Conservation (phyloP, 2,888 invertebrate genomes). For the Nemurella pictetii region DNA sequence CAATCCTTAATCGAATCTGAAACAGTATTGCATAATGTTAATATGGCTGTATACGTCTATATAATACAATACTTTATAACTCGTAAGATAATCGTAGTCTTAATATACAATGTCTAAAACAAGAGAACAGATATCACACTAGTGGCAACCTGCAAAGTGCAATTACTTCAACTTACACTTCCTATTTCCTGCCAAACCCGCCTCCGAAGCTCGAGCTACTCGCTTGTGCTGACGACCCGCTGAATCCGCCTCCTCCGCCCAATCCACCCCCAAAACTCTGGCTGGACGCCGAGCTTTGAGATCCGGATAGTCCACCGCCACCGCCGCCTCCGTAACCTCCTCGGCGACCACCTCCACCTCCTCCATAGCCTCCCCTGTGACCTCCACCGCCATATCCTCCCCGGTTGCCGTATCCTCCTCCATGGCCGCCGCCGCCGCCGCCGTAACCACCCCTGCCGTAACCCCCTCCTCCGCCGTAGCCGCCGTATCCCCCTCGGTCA, state of each 20-base stretch:
- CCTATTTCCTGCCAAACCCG: conserved; percentile 22
- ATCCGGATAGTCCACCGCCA: conserved; percentile 33
- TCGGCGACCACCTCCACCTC: conserved; percentile 27
- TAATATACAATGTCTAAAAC: background rate
- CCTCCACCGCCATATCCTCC: background rate
- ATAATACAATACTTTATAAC: background rate
- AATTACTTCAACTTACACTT: background rate
- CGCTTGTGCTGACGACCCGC: conserved; percentile 15
- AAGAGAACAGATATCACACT: background rate
- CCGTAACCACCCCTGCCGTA: conserved; percentile 35
- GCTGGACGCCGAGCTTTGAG: conserved; percentile 40
- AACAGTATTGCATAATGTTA: background rate
- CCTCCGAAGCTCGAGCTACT: conserved; percentile 28
- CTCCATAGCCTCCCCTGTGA: conserved; percentile 33
- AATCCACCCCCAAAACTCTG: conserved; percentile 37
- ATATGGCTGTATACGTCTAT: background rate
- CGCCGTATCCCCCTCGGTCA: background rate
- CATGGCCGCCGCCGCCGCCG: conserved; percentile 41
- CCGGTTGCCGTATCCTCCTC: conserved; percentile 41
- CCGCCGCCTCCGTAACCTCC: conserved; percentile 43
- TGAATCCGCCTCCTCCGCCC: conserved; percentile 28
- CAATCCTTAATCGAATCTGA: background rate
- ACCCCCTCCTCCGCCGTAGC: background rate
- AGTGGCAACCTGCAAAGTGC: background rate
- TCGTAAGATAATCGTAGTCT: background rate